phyloP scores from a whole-genome alignment of 2,888 invertebrate species.

The Drosophila colorata region DNA sequence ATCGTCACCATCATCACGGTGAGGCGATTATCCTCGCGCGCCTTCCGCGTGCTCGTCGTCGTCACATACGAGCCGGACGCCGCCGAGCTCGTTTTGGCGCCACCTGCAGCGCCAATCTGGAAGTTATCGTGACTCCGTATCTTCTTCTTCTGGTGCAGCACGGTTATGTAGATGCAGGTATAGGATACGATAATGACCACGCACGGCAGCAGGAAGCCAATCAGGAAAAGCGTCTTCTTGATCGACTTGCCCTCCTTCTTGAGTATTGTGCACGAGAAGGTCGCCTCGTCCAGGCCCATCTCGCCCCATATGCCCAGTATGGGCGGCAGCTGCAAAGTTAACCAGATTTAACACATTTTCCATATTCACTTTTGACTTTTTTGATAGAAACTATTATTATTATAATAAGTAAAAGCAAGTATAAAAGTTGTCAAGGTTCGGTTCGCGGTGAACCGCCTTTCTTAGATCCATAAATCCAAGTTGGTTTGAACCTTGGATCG shows the following conservation, averaged over 20 bases:
- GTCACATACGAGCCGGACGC: conserved; percentile 83
- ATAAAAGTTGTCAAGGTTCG: too few species aligned
- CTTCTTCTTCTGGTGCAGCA: conserved; percentile 90
- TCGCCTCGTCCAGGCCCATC: conserved; percentile 91
- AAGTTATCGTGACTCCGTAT: conserved; percentile 88
- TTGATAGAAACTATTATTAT: too few species aligned
- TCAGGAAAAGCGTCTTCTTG: conserved; percentile 92
- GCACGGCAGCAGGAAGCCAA: conserved; percentile 94
- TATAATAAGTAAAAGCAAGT: too few species aligned
- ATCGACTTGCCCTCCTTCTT: conserved; percentile 92
- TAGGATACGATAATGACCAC: conserved; percentile 94
- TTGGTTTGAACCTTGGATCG: too few species aligned
- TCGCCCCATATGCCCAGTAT: conserved; percentile 93
- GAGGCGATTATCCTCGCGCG: conserved; percentile 90
- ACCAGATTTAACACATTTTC: too few species aligned
- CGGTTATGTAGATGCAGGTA: conserved; percentile 93
- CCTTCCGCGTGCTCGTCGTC: conserved; percentile 69
- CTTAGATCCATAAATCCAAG: too few species aligned
- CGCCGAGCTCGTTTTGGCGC: conserved; percentile 42
- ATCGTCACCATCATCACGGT: conserved; percentile 95
- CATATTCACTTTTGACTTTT: too few species aligned
- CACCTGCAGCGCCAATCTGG: conserved; percentile 72
- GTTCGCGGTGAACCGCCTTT: too few species aligned
- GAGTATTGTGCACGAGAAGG: conserved; percentile 96
- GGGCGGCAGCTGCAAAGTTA: conserved; percentile 89